Percentiles rank a stretch among this genome's conserved stretches.
These are phyloP conservation scores for Enteromius thamalakanensis DNA, from an alignment of 2,797 vertebrate species.

Conservation along the genomic window DNA sequence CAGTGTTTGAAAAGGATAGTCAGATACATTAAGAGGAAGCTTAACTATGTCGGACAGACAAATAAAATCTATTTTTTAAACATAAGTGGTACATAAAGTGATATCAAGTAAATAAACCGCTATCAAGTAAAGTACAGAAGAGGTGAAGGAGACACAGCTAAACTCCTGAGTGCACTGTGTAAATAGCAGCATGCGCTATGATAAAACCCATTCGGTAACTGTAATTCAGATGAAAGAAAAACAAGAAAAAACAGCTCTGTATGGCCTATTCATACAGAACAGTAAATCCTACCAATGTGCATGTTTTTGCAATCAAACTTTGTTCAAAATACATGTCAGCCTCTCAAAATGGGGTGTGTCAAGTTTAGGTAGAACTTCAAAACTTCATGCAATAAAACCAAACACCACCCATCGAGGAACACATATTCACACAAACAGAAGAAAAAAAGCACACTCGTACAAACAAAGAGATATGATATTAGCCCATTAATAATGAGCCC, in stretches of 20 bases:
- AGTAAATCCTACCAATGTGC: slow-evolving; percentile 5
- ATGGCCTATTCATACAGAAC: background rate
- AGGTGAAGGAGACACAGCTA: background rate
- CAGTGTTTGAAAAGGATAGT: background rate
- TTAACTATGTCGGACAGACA: background rate
- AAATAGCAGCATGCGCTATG: slow-evolving; percentile 38
- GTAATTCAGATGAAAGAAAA: slow-evolving; percentile 22
- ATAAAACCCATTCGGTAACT: slow-evolving; percentile 14
- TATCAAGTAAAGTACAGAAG: slow-evolving; percentile 3
- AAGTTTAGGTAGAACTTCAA: background rate
- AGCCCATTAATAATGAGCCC: background rate
- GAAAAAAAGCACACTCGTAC: background rate
- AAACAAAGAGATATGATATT: background rate
- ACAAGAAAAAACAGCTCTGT: background rate
- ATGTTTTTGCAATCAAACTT: slow-evolving; percentile 9
- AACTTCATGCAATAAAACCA: slow-evolving; percentile 20
- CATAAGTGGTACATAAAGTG: background rate
- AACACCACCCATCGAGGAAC: background rate
- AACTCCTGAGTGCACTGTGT: slow-evolving; percentile 42
- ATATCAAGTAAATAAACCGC: background rate
- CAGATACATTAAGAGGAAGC: background rate
- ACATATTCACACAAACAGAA: background rate
- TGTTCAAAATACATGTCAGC: slow-evolving; percentile 2
- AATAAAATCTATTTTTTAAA: no score
- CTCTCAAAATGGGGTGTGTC: background rate